A percentile compares a stretch with the other conserved stretches of the same genome.
Evolutionary conservation across 2,797 vertebrate genomes (phyloP).

Genomic region (Enteromius paludinosus): DNA sequence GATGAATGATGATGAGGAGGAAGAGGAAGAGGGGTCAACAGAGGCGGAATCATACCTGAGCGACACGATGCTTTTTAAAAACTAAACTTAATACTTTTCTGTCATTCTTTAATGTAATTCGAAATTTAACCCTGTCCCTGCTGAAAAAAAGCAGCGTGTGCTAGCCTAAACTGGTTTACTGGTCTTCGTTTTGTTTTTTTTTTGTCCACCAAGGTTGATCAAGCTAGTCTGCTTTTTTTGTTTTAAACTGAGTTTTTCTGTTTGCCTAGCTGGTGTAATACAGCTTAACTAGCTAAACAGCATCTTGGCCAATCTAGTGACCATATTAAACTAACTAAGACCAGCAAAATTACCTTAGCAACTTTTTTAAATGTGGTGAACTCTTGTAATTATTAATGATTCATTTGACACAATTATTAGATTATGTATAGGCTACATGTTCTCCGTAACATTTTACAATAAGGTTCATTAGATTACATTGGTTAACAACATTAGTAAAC

Average conservation of each 20-base stretch:
- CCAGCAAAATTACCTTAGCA: background rate
- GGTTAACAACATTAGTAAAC: too few species aligned
- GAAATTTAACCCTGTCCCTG: background rate
- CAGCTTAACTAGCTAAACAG: background rate
- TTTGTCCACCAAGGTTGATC: background rate
- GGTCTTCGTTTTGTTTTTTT: background rate
- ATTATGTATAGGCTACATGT: conserved; percentile 7
- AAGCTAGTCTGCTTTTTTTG: background rate
- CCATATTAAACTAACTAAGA: background rate
- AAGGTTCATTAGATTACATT: too few species aligned
- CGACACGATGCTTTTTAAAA: background rate
- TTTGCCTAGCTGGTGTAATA: background rate
- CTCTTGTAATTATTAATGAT: background rate
- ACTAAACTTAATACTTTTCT: background rate
- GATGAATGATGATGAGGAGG: conserved; percentile 9
- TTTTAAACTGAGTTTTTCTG: background rate
- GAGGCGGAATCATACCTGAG: conserved; percentile 11
- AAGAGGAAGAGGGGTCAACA: conserved; percentile 25
- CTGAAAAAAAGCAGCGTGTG: background rate
- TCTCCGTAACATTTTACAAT: too few species aligned
- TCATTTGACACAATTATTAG: background rate
- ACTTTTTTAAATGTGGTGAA: background rate
- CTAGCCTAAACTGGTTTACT: conserved; percentile 14
- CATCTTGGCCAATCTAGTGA: background rate
- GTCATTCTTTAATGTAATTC: background rate